Evolutionary conservation across 1,140 invertebrate species (phyloP).

Genomic region (Macrosteles quadrilineatus): DNA sequence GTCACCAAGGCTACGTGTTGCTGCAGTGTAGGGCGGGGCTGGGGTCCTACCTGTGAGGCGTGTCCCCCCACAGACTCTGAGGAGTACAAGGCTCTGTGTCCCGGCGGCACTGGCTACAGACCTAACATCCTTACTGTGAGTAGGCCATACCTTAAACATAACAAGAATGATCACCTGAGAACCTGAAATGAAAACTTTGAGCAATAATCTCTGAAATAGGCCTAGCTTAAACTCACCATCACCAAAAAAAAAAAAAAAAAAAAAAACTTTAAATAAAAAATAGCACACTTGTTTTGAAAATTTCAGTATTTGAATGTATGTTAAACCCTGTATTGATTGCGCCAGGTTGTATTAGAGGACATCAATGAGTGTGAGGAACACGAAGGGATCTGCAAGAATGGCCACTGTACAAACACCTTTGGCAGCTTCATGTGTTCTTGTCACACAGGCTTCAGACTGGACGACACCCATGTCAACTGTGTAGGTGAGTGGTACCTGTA

Average conservation of each 20-base stretch:
- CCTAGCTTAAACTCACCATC: too few species aligned
- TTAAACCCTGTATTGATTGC: too few species aligned
- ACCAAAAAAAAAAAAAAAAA: too few species aligned
- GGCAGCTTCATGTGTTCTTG: slow-evolving; percentile 82
- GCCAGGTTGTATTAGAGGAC: slow-evolving; percentile 75
- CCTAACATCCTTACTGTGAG: slow-evolving; percentile 77
- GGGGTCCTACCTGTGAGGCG: slow-evolving; percentile 80
- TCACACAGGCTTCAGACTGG: slow-evolving; percentile 70
- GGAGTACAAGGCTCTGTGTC: slow-evolving; percentile 78
- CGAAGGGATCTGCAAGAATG: slow-evolving; percentile 74
- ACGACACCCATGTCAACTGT: slow-evolving; percentile 68
- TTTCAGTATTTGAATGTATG: too few species aligned
- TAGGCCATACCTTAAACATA: slow-evolving; percentile 25
- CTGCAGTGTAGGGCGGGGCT: slow-evolving; percentile 80
- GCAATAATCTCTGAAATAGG: too few species aligned
- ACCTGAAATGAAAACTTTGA: too few species aligned
- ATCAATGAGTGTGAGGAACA: slow-evolving; percentile 86
- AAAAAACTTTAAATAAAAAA: too few species aligned
- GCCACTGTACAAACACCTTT: slow-evolving; percentile 88
- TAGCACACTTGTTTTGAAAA: too few species aligned
- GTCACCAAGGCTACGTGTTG: slow-evolving; percentile 82
- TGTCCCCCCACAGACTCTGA: slow-evolving; percentile 71
- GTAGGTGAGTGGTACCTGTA: slow-evolving; percentile 58
- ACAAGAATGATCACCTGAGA: too few species aligned
- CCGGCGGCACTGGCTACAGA: slow-evolving; percentile 79